phyloP scores from a whole-genome alignment of 2,888 invertebrate genomes.

The Silvanus unidentatus region DNA sequence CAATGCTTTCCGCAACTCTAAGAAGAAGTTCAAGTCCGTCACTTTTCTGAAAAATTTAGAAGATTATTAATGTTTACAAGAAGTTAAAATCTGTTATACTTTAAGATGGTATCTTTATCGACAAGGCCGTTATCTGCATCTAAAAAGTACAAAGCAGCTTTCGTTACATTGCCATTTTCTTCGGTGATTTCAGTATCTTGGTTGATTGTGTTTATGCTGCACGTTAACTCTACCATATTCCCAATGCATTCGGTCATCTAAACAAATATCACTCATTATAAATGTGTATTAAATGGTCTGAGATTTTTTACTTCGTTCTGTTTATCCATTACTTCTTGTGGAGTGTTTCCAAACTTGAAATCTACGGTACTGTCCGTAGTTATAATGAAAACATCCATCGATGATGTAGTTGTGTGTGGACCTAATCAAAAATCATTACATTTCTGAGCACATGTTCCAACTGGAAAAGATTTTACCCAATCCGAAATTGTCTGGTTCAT shows the following conservation, averaged over 20 bases:
- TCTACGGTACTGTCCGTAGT: constrained; percentile 52
- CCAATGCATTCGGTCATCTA: constrained; percentile 45
- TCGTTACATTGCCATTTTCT: constrained; percentile 43
- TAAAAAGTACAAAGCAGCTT: constrained; percentile 57
- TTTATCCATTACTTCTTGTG: constrained; percentile 44
- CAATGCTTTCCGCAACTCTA: constrained; percentile 12
- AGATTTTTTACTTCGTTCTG: constrained; percentile 44
- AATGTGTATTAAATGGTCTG: too few relatives aligned
- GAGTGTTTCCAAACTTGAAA: constrained; percentile 52
- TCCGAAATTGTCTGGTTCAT: constrained; percentile 31
- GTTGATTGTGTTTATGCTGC: constrained; percentile 55
- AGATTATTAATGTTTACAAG: too few relatives aligned
- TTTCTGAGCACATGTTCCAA: too few relatives aligned
- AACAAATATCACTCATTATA: too few relatives aligned
- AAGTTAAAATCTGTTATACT: too few relatives aligned
- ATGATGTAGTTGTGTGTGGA: constrained; percentile 41
- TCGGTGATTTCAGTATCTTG: constrained; percentile 44
- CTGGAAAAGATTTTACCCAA: constrained; percentile 15
- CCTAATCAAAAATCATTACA: too few relatives aligned
- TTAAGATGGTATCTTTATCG: too few relatives aligned
- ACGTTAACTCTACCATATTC: constrained; percentile 24
- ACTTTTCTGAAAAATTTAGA: constrained; percentile 34
- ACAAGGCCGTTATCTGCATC: constrained; percentile 28
- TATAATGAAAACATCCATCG: constrained; percentile 55
- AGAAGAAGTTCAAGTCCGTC: constrained; percentile 24